Percentiles rank a stretch among this genome's conserved stretches.
These are phyloP conservation scores for Exephanes ischioxanthus DNA, from an alignment of 2,888 invertebrate species.

Conservation along the genomic window DNA sequence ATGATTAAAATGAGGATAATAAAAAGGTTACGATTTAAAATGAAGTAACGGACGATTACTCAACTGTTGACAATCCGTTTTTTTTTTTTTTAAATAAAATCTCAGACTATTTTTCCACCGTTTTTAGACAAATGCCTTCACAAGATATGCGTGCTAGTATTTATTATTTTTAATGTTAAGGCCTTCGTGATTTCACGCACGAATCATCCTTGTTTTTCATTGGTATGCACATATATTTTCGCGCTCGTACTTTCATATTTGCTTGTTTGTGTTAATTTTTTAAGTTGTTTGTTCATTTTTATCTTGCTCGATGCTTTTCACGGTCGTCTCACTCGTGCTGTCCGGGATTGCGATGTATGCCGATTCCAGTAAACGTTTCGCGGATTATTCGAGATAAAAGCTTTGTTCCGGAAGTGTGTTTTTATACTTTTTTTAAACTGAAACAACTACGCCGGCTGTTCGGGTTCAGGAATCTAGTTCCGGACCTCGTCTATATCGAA, in stretches of 20 bases:
- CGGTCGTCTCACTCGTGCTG: no score
- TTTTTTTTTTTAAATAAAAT: neutral
- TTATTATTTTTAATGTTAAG: neutral
- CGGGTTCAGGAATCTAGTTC: no score
- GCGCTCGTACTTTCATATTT: neutral
- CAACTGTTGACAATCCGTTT: neutral
- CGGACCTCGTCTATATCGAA: no score
- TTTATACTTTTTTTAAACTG: no score
- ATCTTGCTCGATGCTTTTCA: no score
- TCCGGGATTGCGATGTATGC: no score
- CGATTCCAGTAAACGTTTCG: no score
- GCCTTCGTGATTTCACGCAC: constrained; percentile 8
- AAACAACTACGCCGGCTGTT: no score
- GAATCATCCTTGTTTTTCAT: neutral
- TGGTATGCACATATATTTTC: neutral
- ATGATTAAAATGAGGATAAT: neutral
- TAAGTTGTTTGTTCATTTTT: neutral
- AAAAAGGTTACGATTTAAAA: constrained; percentile 1
- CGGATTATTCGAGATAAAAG: no score
- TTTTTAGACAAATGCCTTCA: neutral
- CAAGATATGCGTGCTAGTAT: neutral
- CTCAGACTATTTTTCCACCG: no score
- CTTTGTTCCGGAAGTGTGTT: no score
- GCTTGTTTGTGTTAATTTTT: neutral
- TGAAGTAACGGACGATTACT: neutral